These are phyloP conservation scores for Athalia circularis DNA, from an alignment of 2,888 invertebrate species.

Conservation along the genomic window DNA sequence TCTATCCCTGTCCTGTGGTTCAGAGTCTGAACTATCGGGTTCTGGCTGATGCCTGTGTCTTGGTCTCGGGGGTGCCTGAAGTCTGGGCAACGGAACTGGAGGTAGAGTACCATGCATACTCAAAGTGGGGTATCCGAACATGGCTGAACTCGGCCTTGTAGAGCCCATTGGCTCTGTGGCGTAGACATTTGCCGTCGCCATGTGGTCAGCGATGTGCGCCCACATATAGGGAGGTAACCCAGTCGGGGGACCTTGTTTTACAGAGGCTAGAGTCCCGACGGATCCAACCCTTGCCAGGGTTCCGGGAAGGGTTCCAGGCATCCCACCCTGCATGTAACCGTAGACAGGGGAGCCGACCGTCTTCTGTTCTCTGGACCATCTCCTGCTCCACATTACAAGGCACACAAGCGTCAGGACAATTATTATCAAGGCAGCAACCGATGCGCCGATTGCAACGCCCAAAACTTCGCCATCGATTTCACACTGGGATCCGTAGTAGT, in stretches of 20 bases:
- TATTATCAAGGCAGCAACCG: constrained; percentile 91
- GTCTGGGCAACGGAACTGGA: constrained; percentile 85
- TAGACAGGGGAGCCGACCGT: constrained; percentile 89
- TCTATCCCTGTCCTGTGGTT: constrained; percentile 80
- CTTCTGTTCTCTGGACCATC: constrained; percentile 94
- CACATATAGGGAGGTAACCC: constrained; percentile 83
- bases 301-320: constrained; percentile 70
- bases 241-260: constrained; percentile 70
- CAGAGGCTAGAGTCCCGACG: constrained; percentile 70
- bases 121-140: constrained; percentile 86
- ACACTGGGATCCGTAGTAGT: constrained; percentile 91
- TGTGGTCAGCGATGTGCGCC: constrained; percentile 93
- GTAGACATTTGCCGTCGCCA: constrained; percentile 90
- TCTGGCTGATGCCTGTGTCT: constrained; percentile 67
- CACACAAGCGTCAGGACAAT: constrained; percentile 91
- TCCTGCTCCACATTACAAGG: constrained; percentile 93
- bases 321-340: constrained; percentile 85
- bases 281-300: constrained; percentile 70
- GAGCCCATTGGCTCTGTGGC: constrained; percentile 84
- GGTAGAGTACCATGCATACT: constrained; percentile 78
- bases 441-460: constrained; percentile 93
- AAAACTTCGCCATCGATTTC: constrained; percentile 95
- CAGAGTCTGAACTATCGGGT: constrained; percentile 72
- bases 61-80: constrained; percentile 71
- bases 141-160: constrained; percentile 88